Percentiles rank a stretch among this genome's conserved stretches.
These are phyloP conservation scores for Columba livia DNA, from an alignment of 2,113 vertebrate species.

Conservation along the genomic window DNA sequence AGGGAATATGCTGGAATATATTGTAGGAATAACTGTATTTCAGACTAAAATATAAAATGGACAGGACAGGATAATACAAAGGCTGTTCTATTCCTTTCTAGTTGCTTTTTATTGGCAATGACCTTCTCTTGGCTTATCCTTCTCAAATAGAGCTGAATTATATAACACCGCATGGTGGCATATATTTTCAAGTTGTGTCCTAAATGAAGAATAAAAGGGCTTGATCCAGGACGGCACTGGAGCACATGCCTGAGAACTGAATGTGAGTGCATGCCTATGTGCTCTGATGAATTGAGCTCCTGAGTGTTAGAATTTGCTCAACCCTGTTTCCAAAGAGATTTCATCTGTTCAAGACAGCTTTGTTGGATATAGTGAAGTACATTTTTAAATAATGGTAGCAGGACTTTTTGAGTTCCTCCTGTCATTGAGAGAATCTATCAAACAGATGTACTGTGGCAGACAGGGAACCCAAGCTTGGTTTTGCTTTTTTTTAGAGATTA, in stretches of 20 bases:
- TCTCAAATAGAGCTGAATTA: conserved; percentile 30
- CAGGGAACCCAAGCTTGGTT: background rate
- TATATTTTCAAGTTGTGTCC: conserved; percentile 27
- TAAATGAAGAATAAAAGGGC: conserved; percentile 11
- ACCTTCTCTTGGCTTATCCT: background rate
- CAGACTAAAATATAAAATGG: background rate
- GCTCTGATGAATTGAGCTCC: background rate
- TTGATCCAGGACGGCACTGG: background rate
- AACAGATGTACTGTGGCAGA: background rate
- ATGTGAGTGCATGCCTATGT: background rate
- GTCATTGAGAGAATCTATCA: background rate
- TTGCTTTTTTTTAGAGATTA: background rate
- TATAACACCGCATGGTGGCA: background rate
- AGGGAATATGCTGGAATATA: background rate
- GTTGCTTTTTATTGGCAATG: background rate
- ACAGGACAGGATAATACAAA: background rate
- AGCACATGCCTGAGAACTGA: background rate
- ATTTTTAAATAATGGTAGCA: background rate
- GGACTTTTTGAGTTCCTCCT: background rate
- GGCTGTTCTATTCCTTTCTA: background rate
- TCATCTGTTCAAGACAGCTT: background rate
- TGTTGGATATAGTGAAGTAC: background rate
- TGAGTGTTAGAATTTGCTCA: background rate
- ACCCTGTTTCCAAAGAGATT: conserved; percentile 14
- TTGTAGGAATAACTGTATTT: background rate